phyloP scores from a whole-genome alignment of 2,113 vertebrate species.

The Nerophis ophidion region DNA sequence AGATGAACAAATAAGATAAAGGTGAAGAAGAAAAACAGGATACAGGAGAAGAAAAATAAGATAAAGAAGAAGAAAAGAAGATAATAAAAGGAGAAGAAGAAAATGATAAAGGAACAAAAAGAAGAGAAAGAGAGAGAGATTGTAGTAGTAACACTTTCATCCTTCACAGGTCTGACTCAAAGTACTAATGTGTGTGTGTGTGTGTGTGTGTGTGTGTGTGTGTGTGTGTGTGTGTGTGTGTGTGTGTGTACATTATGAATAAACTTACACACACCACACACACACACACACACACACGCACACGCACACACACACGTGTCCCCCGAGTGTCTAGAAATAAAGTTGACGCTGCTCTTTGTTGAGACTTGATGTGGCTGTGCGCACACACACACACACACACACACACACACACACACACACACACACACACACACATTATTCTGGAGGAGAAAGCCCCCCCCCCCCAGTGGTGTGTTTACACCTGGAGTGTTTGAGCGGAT shows the following conservation, averaged over 20 bases:
- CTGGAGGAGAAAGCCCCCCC: constrained; percentile 36
- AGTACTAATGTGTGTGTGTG: constrained; percentile 33
- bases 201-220: too few species aligned
- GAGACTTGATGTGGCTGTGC: constrained; percentile 70
- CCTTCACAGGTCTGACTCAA: constrained; percentile 62
- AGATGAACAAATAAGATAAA: too few species aligned
- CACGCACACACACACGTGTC: constrained; percentile 25
- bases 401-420: too few species aligned
- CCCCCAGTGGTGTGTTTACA: constrained; percentile 60
- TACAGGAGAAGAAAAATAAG: too few species aligned
- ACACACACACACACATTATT: constrained; percentile 54
- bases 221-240: too few species aligned
- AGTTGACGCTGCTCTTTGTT: constrained; percentile 77
- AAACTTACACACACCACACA: constrained; percentile 16
- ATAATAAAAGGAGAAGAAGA: too few species aligned
- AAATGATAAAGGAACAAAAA: too few species aligned
- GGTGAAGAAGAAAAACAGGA: too few species aligned
- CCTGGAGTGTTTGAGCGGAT: constrained; percentile 68
- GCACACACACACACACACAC: too few species aligned
- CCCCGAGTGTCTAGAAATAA: constrained; percentile 75
- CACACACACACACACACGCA: too few species aligned
- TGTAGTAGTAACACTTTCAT: constrained; percentile 69
- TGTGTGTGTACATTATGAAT: constrained; percentile 62
- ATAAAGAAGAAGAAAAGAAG: too few species aligned
- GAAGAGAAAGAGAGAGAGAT: too few species aligned